Conservation (phyloP, 2,888 invertebrate genomes). For the Tyria jacobaeae region DNA sequence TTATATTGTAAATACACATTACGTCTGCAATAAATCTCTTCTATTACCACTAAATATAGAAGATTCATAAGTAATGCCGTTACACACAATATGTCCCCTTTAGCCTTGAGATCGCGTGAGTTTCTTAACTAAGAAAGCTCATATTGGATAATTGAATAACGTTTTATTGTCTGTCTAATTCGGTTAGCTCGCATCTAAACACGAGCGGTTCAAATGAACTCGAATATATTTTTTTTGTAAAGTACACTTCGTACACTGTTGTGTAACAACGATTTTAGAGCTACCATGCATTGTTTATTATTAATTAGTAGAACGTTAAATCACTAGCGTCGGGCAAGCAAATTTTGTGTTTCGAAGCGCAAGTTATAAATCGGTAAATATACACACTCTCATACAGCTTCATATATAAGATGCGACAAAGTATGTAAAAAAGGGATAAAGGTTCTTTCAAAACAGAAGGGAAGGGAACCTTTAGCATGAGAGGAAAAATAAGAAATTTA, state of each 20-base stretch:
- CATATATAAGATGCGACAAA: too few species aligned
- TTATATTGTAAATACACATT: not conserved
- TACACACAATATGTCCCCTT: constrained; percentile 18
- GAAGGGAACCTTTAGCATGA: too few species aligned
- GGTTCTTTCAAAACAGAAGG: too few species aligned
- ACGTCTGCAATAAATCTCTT: not conserved
- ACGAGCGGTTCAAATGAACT: constrained; percentile 37
- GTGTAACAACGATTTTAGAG: constrained; percentile 8
- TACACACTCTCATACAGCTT: too few species aligned
- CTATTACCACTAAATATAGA: not conserved
- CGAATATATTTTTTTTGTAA: constrained; percentile 27
- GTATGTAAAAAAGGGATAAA: too few species aligned
- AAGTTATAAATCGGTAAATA: too few species aligned
- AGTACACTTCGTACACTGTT: constrained; percentile 1
- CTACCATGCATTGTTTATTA: too few species aligned
- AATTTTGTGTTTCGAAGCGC: too few species aligned
- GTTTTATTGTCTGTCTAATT: constrained; percentile 42
- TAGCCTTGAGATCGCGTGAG: constrained; percentile 32
- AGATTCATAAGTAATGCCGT: constrained; percentile 10
- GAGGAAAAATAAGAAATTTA: too few species aligned
- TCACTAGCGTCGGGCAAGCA: too few species aligned
- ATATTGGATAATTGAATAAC: constrained; percentile 35
- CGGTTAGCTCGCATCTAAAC: constrained; percentile 26
- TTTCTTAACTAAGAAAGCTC: constrained; percentile 23
- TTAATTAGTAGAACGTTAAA: too few species aligned